phyloP scores from a whole-genome alignment of 1,140 invertebrate species.

The Diabrotica virgifera region DNA sequence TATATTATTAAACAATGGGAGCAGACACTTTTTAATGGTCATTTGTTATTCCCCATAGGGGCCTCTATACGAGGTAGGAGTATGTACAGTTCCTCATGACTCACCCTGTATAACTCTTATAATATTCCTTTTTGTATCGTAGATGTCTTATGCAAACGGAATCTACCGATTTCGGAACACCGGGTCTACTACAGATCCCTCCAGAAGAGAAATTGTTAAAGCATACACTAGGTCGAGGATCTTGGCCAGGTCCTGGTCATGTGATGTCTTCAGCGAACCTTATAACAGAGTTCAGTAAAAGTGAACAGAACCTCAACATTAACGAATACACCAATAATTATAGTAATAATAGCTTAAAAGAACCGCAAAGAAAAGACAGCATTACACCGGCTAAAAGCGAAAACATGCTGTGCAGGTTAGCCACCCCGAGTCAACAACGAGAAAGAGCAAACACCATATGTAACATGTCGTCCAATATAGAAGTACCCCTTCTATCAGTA shows the following conservation, averaged over 20 bases:
- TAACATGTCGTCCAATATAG: constrained; percentile 59
- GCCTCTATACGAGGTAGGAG: too few species aligned
- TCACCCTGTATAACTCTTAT: too few species aligned
- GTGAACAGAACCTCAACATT: constrained; percentile 71
- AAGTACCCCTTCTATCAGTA: constrained; percentile 62
- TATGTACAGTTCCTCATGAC: too few species aligned
- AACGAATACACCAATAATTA: constrained; percentile 44
- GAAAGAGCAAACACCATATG: constrained; percentile 51
- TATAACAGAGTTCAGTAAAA: constrained; percentile 75
- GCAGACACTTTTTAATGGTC: too few species aligned
- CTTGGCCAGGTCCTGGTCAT: constrained; percentile 79
- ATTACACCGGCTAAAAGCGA: constrained; percentile 66
- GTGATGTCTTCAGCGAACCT: constrained; percentile 58
- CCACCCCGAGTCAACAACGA: constrained; percentile 32
- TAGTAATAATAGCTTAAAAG: not conserved
- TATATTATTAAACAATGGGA: too few species aligned
- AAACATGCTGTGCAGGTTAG: constrained; percentile 64
- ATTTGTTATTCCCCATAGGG: too few species aligned
- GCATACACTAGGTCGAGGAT: constrained; percentile 71
- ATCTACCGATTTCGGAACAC: constrained; percentile 35
- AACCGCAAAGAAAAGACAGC: constrained; percentile 43
- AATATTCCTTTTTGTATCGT: constrained; percentile 10
- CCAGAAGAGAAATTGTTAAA: constrained; percentile 72
- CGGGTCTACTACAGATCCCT: constrained; percentile 64
- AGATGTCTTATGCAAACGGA: constrained; percentile 39